Evolutionary conservation across 1,140 invertebrate genomes (phyloP), one percentile per base, ranked within the genome.

Genomic region (Physella acuta): DNA sequence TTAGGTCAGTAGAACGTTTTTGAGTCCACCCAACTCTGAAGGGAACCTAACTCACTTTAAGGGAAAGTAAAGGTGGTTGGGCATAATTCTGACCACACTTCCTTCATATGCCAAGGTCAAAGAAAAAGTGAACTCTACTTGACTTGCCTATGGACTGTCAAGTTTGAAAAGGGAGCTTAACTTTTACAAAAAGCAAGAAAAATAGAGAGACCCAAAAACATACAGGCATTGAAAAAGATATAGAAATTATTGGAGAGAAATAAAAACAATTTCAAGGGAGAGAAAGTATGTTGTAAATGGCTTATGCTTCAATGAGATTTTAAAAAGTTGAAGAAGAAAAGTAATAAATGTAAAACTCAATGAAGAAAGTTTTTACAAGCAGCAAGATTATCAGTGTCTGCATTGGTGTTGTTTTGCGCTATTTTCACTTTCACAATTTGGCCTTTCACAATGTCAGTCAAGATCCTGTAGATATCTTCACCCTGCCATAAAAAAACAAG

Each of bases 341-440:
- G 20, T 44, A 11, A 44, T 44, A n/a, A n/a, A n/a, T n/a, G n/a
- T n/a, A n/a, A n/a, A n/a, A n/a, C n/a, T n/a, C n/a, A n/a, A n/a
- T n/a, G n/a, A n/a, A 44, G 39, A 11, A 44, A 20, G 39, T 20
- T 20, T 11, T 28, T 62, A 62, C 90, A 88, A 82, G 90, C 90
- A 63, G 87, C 85, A 71, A 97, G 88, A 76, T 90, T 86, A 81
- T 91, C 88, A 1, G 94, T 95, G 83, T 97, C 93, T 73, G 88
- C 88, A 16, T 90, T 89, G 3, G 92, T 92, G 75, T 88, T 86
- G 84, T 92, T 95, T 87, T 97, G 94, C 74, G 91, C 93, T 80
- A 98, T 95, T 85, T 90, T 90, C 26, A 97, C 88, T 55, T 88
- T 86, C n/a, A 97, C 87, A 0, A 89, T 88, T 61, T 89, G 84